Conservation (phyloP, 2,113 vertebrate species). For the Crocuta crocuta region DNA sequence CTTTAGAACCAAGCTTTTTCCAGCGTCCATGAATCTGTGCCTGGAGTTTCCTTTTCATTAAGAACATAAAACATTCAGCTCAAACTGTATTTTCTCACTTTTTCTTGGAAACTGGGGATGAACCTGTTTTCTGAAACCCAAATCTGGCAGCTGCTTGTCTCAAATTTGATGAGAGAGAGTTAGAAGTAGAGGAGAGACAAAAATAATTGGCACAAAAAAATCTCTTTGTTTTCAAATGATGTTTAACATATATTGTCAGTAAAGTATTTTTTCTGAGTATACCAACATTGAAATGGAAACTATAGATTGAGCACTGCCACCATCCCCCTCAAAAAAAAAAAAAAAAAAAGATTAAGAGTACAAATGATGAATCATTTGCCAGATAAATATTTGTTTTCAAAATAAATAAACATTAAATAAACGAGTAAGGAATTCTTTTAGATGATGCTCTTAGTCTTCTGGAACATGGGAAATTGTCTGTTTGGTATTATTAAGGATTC, state of each 20-base stretch:
- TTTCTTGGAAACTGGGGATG: not conserved
- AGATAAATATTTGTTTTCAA: not conserved
- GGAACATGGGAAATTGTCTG: not conserved
- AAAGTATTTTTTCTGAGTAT: not conserved
- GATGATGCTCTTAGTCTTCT: not conserved
- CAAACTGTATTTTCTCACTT: not conserved
- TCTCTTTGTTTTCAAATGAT: not conserved
- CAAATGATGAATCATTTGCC: not conserved
- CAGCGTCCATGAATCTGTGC: not conserved
- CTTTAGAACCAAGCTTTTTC: not conserved
- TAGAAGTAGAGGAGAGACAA: not conserved
- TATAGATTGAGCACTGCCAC: not conserved
- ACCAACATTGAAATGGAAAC: not conserved
- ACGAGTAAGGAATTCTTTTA: not conserved
- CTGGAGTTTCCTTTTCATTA: not conserved
- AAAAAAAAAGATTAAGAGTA: too few relatives aligned
- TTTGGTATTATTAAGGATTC: not conserved
- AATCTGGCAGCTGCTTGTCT: not conserved
- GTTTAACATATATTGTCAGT: not conserved
- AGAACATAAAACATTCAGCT: not conserved
- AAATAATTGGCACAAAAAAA: not conserved
- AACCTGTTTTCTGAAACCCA: not conserved
- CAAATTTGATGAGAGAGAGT: not conserved
- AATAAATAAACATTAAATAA: not conserved
- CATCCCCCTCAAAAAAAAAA: not conserved